These are phyloP conservation scores for Drosophila pseudotakahashii DNA, from an alignment of 2,888 invertebrate genomes.

Conservation along the genomic window DNA sequence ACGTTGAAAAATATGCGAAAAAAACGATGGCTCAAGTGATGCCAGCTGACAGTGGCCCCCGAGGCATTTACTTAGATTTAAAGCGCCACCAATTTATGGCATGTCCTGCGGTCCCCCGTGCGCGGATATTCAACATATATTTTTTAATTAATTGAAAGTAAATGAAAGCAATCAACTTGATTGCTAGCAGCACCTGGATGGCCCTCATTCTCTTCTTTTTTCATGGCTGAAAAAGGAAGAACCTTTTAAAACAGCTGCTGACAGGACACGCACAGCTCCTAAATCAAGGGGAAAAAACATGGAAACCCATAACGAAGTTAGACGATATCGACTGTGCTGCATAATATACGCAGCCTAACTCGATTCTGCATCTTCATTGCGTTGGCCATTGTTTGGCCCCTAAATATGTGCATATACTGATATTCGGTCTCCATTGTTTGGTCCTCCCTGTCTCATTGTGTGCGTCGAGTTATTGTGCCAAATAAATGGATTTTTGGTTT, in stretches of 20 bases:
- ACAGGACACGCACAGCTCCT: slow-evolving; percentile 35
- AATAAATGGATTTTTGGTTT: slow-evolving; percentile 81
- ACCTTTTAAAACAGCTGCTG: slow-evolving; percentile 28
- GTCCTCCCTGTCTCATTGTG: slow-evolving; percentile 52
- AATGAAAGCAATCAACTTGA: slow-evolving; percentile 77
- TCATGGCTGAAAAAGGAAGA: slow-evolving; percentile 5
- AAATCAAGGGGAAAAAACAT: slow-evolving; percentile 6
- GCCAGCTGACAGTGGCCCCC: slow-evolving; percentile 33
- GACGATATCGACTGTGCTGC: slow-evolving; percentile 9
- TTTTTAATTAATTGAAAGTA: slow-evolving; percentile 79
- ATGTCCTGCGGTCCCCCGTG: slow-evolving; percentile 27
- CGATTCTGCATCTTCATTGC: slow-evolving; percentile 43
- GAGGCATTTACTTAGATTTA: slow-evolving; percentile 61
- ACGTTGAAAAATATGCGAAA: slow-evolving; percentile 39
- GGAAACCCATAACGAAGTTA: slow-evolving; percentile 24
- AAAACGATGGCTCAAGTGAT: slow-evolving; percentile 38
- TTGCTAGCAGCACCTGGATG: slow-evolving; percentile 52
- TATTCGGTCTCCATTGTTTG: too few species aligned
- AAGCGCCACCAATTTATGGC: slow-evolving; percentile 47
- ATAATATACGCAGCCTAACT: slow-evolving; percentile 29
- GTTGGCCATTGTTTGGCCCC: slow-evolving; percentile 37
- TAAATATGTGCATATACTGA: too few species aligned
- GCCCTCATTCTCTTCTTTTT: slow-evolving; percentile 10
- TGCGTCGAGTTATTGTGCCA: slow-evolving; percentile 71
- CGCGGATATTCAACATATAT: slow-evolving; percentile 32